Percentiles rank a stretch among this genome's conserved stretches.
phyloP scores from a whole-genome alignment of 2,113 vertebrate species.

The Sinocyclocheilus maitianheensis region DNA sequence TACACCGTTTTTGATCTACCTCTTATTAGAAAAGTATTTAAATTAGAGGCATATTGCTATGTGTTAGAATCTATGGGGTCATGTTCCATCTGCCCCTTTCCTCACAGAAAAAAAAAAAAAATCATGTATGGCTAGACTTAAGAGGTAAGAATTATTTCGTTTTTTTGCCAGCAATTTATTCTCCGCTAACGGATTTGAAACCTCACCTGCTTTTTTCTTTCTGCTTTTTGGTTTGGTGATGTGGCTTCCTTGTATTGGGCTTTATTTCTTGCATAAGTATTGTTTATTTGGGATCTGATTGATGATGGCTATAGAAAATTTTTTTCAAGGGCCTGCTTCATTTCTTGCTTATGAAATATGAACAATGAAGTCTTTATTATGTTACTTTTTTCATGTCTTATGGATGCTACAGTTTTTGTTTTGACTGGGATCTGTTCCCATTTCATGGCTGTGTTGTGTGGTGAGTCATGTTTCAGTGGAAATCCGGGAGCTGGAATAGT shows the following conservation, averaged over 20 bases:
- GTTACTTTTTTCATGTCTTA: conserved; percentile 72
- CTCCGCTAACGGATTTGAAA: conserved; percentile 83
- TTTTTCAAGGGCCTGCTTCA: conserved; percentile 61
- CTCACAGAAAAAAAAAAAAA: conserved; percentile 70
- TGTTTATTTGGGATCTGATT: conserved; percentile 82
- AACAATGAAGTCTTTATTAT: conserved; percentile 61
- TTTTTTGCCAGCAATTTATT: conserved; percentile 82
- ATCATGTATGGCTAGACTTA: conserved; percentile 82
- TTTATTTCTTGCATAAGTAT: conserved; percentile 79
- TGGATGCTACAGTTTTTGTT: conserved; percentile 76
- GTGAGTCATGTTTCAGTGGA: conserved; percentile 86
- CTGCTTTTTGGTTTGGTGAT: conserved; percentile 84
- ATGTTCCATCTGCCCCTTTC: conserved; percentile 66
- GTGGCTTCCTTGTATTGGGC: conserved; percentile 84
- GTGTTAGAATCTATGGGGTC: conserved; percentile 77
- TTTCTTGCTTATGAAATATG: conserved; percentile 74
- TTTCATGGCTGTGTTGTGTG: conserved; percentile 86
- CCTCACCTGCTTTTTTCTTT: conserved; percentile 80
- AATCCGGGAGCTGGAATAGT: conserved; percentile 75
- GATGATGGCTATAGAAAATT: conserved; percentile 74
- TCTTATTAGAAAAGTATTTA: conserved; percentile 86
- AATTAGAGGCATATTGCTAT: conserved; percentile 93
- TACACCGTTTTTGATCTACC: conserved; percentile 92
- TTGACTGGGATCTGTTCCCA: conserved; percentile 82
- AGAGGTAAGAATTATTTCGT: conserved; percentile 80